Conservation (phyloP, 2,888 invertebrate genomes). For the Ligdia adustata region DNA sequence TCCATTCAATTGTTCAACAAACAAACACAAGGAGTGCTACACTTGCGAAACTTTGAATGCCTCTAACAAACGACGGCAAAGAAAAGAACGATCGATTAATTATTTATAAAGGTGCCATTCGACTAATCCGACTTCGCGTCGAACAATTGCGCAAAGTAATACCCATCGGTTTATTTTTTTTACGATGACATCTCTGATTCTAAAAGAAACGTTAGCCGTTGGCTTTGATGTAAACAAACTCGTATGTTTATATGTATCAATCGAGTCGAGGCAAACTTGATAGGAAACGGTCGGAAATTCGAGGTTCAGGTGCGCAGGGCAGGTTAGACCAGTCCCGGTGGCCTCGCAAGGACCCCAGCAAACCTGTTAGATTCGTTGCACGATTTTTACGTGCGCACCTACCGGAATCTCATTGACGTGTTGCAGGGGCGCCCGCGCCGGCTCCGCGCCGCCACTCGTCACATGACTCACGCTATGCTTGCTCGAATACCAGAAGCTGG, state of each 20-base stretch:
- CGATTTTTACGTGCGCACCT: slow-evolving; percentile 84
- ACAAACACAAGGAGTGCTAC: slow-evolving; percentile 69
- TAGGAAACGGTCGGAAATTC: slow-evolving; percentile 79
- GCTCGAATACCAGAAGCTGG: slow-evolving; percentile 80
- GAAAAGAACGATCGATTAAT: slow-evolving; percentile 70
- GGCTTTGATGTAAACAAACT: slow-evolving; percentile 52
- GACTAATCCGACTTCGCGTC: slow-evolving; percentile 48
- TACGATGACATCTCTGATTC: slow-evolving; percentile 23
- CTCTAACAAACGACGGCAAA: slow-evolving; percentile 67
- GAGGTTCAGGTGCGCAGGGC: slow-evolving; percentile 79
- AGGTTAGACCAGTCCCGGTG: slow-evolving; percentile 84
- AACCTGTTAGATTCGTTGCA: slow-evolving; percentile 85
- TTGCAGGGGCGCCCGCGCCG: slow-evolving; percentile 65
- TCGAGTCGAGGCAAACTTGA: slow-evolving; percentile 64
- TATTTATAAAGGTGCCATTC: slow-evolving; percentile 61
- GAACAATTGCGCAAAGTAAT: slow-evolving; percentile 47
- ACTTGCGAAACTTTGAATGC: slow-evolving; percentile 72
- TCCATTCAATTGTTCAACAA: slow-evolving; percentile 62
- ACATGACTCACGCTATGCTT: slow-evolving; percentile 80
- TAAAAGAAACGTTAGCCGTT: slow-evolving; percentile 36
- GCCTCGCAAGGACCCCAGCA: slow-evolving; percentile 83
- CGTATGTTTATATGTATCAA: slow-evolving; percentile 55
- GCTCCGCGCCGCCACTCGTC: slow-evolving; percentile 72
- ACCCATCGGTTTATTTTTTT: slow-evolving; percentile 30
- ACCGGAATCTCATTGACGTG: slow-evolving; percentile 83